These are phyloP conservation scores for Dinomys branickii DNA, from an alignment of 2,113 vertebrate genomes.

Conservation along the genomic window DNA sequence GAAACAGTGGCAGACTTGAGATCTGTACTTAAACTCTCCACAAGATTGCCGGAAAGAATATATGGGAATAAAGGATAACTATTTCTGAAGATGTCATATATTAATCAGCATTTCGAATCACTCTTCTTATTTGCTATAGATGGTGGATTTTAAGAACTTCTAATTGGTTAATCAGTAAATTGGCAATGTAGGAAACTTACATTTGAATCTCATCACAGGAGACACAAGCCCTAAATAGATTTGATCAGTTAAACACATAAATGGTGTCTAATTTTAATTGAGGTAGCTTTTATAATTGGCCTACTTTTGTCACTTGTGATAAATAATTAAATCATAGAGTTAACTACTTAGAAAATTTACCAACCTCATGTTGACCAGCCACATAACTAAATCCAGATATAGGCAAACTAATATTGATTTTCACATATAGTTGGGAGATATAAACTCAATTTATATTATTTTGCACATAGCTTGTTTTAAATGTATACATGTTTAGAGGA, in stretches of 20 bases:
- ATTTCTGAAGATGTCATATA: conserved; percentile 77
- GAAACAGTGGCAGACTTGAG: not conserved
- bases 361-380: conserved; percentile 2
- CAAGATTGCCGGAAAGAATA: conserved; percentile 29
- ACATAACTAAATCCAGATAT: conserved; percentile 51
- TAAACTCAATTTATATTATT: conserved; percentile 1
- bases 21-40: not conserved
- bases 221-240: conserved; percentile 49
- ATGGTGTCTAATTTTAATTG: conserved; percentile 70
- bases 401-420: not conserved
- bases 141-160: conserved; percentile 67
- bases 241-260: conserved; percentile 63
- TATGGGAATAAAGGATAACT: conserved; percentile 75
- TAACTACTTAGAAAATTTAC: conserved; percentile 26
- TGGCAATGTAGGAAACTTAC: conserved; percentile 63
- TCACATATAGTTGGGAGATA: not conserved
- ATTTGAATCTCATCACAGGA: conserved; percentile 77
- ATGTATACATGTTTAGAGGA: not conserved
- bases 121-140: conserved; percentile 71
- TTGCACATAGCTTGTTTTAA: not conserved
- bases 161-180: conserved; percentile 80
- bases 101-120: conserved; percentile 76
- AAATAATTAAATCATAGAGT: conserved; percentile 60
- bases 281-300: conserved; percentile 59
- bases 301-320: conserved; percentile 43